These are phyloP conservation scores for Acronicta aceris DNA, from an alignment of 2,888 invertebrate species.

Conservation along the genomic window DNA sequence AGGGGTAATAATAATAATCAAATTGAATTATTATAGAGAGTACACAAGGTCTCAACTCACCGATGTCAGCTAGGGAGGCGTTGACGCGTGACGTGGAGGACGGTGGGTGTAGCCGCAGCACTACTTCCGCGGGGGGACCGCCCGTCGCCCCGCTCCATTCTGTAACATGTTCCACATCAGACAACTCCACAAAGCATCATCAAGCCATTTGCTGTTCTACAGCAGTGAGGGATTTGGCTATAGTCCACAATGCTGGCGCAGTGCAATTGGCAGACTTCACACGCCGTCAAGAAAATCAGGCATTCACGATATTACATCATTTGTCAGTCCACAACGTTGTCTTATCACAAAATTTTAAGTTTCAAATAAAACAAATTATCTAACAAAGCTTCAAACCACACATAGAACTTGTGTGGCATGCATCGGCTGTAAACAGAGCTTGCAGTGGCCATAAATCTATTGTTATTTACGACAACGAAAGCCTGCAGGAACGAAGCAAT, in stretches of 20 bases:
- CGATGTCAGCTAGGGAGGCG: slow-evolving; percentile 72
- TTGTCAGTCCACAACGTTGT: too few relatives aligned
- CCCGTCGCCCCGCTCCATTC: slow-evolving; percentile 86
- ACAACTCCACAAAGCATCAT: slow-evolving; percentile 2
- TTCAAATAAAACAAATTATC: too few relatives aligned
- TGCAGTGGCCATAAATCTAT: slow-evolving; percentile 46
- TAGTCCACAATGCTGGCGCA: too few relatives aligned
- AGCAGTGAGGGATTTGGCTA: too few relatives aligned
- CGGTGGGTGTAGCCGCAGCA: slow-evolving; percentile 78
- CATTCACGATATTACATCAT: too few relatives aligned
- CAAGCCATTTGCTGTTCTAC: too few relatives aligned
- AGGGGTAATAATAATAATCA: too few relatives aligned
- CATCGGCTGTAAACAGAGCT: slow-evolving; percentile 46
- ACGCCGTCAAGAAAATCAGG: too few relatives aligned
- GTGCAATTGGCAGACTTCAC: too few relatives aligned
- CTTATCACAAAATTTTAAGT: too few relatives aligned
- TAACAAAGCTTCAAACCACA: slow-evolving; percentile 8
- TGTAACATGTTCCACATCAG: slow-evolving; percentile 41
- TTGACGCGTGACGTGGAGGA: slow-evolving; percentile 68
- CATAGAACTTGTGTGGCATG: slow-evolving; percentile 34
- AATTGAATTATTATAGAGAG: too few relatives aligned
- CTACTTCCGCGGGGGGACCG: slow-evolving; percentile 83
- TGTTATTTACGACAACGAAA: slow-evolving; percentile 39
- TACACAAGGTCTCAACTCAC: slow-evolving; percentile 55
- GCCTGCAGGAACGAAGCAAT: slow-evolving; percentile 39